Conservation (phyloP, 2,888 invertebrate species). For the Agrochola macilenta region DNA sequence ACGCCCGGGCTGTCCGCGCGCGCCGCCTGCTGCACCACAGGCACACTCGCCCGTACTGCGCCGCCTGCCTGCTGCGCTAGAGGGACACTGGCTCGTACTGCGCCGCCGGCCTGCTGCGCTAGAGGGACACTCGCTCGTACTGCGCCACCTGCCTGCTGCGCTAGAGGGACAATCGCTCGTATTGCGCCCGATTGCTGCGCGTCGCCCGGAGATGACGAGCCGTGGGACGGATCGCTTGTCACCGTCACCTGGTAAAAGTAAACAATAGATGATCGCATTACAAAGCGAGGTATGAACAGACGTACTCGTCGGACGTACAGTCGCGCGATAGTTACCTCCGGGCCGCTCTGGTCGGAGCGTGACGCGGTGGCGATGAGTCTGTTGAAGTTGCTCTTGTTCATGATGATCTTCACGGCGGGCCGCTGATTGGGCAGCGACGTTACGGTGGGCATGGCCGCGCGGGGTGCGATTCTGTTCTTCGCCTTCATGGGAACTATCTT, state of each 20-base stretch:
- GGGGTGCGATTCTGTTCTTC: slow-evolving; percentile 29
- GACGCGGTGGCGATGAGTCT: slow-evolving; percentile 74
- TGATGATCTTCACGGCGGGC: slow-evolving; percentile 86
- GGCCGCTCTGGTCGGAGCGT: slow-evolving; percentile 23
- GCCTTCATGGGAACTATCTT: slow-evolving; percentile 59
- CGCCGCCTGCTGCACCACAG: slow-evolving; percentile 88
- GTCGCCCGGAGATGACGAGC: slow-evolving; percentile 83
- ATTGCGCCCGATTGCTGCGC: slow-evolving; percentile 1
- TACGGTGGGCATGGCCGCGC: slow-evolving; percentile 30
- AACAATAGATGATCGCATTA: background rate
- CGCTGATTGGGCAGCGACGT: slow-evolving; percentile 56
- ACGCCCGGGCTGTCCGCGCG: slow-evolving; percentile 61
- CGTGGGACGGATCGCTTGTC: slow-evolving; percentile 53
- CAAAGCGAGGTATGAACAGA: background rate
- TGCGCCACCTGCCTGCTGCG: slow-evolving; percentile 88
- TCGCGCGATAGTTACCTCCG: slow-evolving; percentile 20
- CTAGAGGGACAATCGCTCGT: too few relatives aligned
- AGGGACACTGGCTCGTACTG: background rate
- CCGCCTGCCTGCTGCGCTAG: too few relatives aligned
- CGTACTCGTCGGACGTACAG: background rate
- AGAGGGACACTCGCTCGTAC: too few relatives aligned
- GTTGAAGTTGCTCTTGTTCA: slow-evolving; percentile 82
- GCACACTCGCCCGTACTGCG: too few relatives aligned
- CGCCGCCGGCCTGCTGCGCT: slow-evolving; percentile 88
- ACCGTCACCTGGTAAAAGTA: background rate